Conservation (phyloP, 2,888 invertebrate species). For the Trachelus stipa region DNA sequence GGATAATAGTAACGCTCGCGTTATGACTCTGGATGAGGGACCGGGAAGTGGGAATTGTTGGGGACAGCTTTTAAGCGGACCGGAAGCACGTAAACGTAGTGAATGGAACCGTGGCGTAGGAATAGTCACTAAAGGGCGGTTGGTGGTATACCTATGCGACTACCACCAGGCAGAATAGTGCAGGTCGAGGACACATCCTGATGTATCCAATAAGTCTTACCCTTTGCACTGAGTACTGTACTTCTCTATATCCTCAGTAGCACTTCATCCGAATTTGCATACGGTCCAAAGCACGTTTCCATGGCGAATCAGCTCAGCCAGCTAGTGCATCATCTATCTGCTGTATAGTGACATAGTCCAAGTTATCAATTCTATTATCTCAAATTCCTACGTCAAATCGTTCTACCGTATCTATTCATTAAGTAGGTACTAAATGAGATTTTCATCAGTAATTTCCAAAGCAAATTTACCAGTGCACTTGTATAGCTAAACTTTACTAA, state of each 20-base stretch:
- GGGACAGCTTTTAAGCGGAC: neutral
- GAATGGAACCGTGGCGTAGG: neutral
- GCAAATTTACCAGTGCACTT: constrained; percentile 15
- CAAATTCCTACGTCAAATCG: constrained; percentile 46
- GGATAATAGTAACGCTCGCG: neutral
- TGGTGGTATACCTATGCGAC: neutral
- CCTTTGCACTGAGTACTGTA: constrained; percentile 66
- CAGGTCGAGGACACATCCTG: constrained; percentile 62
- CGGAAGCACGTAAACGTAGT: neutral
- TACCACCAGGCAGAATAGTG: constrained; percentile 24
- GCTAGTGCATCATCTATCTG: constrained; percentile 71
- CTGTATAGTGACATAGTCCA: constrained; percentile 4
- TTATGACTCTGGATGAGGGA: neutral
- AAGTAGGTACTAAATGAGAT: constrained; percentile 57
- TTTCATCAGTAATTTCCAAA: constrained; percentile 60
- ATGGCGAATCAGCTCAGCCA: constrained; percentile 70
- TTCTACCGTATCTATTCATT: constrained; percentile 55
- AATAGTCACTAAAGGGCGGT: neutral
- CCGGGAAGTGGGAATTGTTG: neutral
- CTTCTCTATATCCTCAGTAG: constrained; percentile 68
- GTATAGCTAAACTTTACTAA: neutral
- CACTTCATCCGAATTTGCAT: constrained; percentile 71
- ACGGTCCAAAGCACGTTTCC: constrained; percentile 71
- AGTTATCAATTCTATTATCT: constrained; percentile 43
- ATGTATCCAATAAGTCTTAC: constrained; percentile 72